Evolutionary conservation across 1,140 invertebrate genomes (phyloP).

Genomic region (Cyrtorhinus lividipennis): DNA sequence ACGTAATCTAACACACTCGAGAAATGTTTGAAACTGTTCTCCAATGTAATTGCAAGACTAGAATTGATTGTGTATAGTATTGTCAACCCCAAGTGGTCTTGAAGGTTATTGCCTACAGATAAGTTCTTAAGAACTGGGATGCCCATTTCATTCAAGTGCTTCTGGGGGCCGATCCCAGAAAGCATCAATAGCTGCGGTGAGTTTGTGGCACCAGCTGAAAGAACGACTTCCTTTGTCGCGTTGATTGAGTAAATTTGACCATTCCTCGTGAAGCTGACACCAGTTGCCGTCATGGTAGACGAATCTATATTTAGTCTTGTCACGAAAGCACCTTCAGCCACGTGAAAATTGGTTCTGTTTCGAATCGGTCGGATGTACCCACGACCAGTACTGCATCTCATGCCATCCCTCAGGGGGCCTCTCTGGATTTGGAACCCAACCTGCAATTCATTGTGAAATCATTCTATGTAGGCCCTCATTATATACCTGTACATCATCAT

Average conservation of each 20-base stretch:
- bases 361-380: constrained; percentile 69
- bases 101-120: constrained; percentile 27
- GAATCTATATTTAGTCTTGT: constrained; percentile 49
- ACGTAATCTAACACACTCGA: constrained; percentile 40
- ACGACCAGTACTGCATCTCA: constrained; percentile 72
- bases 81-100: background rate
- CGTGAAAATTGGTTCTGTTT: constrained; percentile 50
- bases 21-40: constrained; percentile 33
- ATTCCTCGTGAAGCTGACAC: too few species aligned
- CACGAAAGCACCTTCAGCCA: constrained; percentile 61
- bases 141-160: constrained; percentile 27
- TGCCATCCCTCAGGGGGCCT: constrained; percentile 63
- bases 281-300: constrained; percentile 7
- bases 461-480: too few species aligned
- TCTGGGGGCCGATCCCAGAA: constrained; percentile 32
- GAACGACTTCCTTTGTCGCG: too few species aligned
- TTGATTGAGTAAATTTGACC: too few species aligned
- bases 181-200: constrained; percentile 32
- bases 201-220: constrained; percentile 33
- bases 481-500: constrained; percentile 47
- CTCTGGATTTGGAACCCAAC: constrained; percentile 42
- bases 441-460: too few species aligned
- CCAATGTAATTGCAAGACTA: constrained; percentile 32
- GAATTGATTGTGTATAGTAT: constrained; percentile 39
- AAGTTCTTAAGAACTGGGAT: constrained; percentile 28